phyloP scores from a whole-genome alignment of 2,888 invertebrate species.

The Fissipunctia ypsillon region DNA sequence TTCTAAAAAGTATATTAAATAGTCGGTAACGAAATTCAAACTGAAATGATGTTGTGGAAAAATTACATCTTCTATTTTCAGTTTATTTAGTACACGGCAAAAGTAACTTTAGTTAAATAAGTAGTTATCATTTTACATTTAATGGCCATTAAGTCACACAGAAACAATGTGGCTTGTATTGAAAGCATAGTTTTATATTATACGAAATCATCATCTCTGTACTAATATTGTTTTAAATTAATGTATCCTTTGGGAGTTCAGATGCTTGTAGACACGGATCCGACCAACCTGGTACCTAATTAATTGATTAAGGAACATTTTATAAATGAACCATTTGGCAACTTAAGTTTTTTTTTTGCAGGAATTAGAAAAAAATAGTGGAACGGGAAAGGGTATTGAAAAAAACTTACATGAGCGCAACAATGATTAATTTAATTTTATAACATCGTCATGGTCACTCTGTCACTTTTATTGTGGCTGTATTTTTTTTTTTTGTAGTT shows the following conservation, averaged over 20 bases:
- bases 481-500: not conserved
- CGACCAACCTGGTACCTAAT: not conserved
- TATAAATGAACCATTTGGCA: not conserved
- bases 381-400: not conserved
- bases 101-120: constrained; percentile 34
- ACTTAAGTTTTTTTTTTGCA: not conserved
- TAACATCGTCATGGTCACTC: not conserved
- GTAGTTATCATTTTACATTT: constrained; percentile 28
- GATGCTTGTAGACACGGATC: constrained; percentile 34
- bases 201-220: constrained; percentile 46
- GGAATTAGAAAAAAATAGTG: not conserved
- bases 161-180: constrained; percentile 23
- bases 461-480: not conserved
- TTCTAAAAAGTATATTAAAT: constrained; percentile 19
- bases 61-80: constrained; percentile 18
- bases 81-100: constrained; percentile 17
- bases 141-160: constrained; percentile 12
- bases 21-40: constrained; percentile 6
- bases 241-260: constrained; percentile 31
- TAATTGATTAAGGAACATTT: not conserved
- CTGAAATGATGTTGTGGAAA: not conserved
- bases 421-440: not conserved
- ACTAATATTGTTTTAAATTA: constrained; percentile 47
- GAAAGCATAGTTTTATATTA: constrained; percentile 28
- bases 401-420: not conserved